Evolutionary conservation across 2,888 invertebrate species (phyloP), one percentile per base, ranked within the genome.

Genomic region (Pristionchus maxplancki): DNA sequence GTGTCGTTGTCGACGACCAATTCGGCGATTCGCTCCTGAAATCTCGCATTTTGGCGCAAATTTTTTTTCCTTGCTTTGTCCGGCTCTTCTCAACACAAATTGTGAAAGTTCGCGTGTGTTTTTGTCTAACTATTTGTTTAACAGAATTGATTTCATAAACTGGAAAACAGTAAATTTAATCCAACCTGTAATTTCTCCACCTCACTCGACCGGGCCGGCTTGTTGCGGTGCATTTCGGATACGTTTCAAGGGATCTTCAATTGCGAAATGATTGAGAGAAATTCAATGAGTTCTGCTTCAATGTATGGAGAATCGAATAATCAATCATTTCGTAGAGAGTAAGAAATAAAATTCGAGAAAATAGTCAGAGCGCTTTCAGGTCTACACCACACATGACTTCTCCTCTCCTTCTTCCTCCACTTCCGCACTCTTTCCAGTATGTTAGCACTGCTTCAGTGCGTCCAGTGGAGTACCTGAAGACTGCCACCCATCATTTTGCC

Each of bases 1-100:
- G 86, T 86, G 81, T 91, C 91, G 89, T 90, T 90, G 67, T 89
- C 83, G 11, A 91, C 89, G 64, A 91, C 90, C 82, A 91, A 53
- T 62, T 90, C 89, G 1, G 91, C 89, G 20, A 91, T 89, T 85
- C 87, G 90, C 86, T 90, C 90, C 91, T 91, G 88, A 37, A 67
- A 28, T n/a, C n/a, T n/a, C n/a, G n/a, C n/a, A n/a, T n/a, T n/a
- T n/a, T n/a, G n/a, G n/a, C n/a, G n/a, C n/a, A n/a, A n/a, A n/a
- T n/a, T n/a, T n/a, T n/a, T n/a, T n/a, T n/a, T n/a, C n/a, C n/a
- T n/a, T n/a, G n/a, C n/a, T n/a, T n/a, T n/a, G n/a, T n/a, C n/a
- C n/a, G n/a, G n/a, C n/a, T n/a, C n/a, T n/a, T n/a, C n/a, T n/a
- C n/a, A n/a, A n/a, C n/a, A n/a, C n/a, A n/a, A n/a, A n/a, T n/a